These are phyloP conservation scores for Aphelinus atriplicis DNA, from an alignment of 1,140 invertebrate genomes.

Conservation along the genomic window DNA sequence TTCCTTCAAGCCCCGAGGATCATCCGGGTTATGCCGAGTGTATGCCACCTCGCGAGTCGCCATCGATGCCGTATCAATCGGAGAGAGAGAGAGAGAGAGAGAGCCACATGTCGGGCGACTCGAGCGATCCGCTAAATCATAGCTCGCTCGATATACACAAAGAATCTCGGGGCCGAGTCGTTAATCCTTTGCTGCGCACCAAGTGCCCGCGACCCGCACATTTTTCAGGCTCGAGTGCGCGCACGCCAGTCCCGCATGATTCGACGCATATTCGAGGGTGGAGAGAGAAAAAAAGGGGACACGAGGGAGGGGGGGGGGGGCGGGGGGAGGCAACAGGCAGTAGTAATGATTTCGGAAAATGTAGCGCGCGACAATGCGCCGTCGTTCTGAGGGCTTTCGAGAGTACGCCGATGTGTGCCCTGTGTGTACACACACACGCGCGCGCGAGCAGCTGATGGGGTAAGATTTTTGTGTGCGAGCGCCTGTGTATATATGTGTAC, in stretches of 20 bases:
- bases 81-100: too few relatives aligned
- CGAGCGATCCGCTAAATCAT: background rate
- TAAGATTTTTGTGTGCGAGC: background rate
- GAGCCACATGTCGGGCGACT: background rate
- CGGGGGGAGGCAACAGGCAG: background rate
- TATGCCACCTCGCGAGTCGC: too few relatives aligned
- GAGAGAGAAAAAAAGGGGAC: background rate
- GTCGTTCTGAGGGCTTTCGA: background rate
- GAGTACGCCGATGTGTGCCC: too few relatives aligned
- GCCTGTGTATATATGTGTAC: too few relatives aligned
- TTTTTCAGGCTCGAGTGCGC: slow-evolving; percentile 9
- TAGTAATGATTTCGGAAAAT: slow-evolving; percentile 9
- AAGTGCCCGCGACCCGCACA: background rate
- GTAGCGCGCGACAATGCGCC: background rate
- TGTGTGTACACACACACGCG: too few relatives aligned
- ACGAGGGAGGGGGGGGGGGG: background rate
- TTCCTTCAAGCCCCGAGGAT: too few relatives aligned
- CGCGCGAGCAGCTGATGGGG: background rate
- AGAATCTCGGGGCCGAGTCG: background rate
- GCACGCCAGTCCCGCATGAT: background rate
- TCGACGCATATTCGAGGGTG: background rate
- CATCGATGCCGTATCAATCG: too few relatives aligned
- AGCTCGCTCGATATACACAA: too few relatives aligned
- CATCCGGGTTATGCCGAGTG: too few relatives aligned
- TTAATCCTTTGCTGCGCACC: background rate